Evolutionary conservation across 92 coral and sea anemone genomes (phyloP), one percentile per base, ranked within the genome.

Genomic region (Parazoanthus swiftii): DNA sequence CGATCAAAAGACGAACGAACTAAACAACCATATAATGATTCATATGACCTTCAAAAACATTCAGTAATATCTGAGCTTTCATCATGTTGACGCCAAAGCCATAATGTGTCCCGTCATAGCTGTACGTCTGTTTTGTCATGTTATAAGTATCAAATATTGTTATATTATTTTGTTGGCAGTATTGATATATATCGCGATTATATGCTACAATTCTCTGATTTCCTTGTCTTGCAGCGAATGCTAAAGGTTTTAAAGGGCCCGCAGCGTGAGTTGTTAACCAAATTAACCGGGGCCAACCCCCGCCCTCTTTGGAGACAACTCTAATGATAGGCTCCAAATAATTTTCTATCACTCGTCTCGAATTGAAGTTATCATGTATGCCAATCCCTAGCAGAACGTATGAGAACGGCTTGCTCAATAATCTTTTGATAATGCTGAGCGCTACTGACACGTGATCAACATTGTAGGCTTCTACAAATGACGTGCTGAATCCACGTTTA

Each of bases 61-160:
- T 95, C 16, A 95, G 81, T 58, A 95, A 90, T 50, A 95, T 85
- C 80, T 95, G 95, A 42, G 93, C 92, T 85, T 95, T 95, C 89
- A 91, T 90, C 86, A 85, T 89, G 82, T 95, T 95, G 4, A 95
- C 98, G 3, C 98, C 98, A 56, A 93, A 89, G 26, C 98, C 98
- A 29, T 91, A 95, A 67, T 95, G 98, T 2, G 98, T 95, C 4
- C 98, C 98, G 80, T 95, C 98, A 74, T 90, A 95, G 72, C 98
- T 95, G 80, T 95, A 92, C 8, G 92, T 95, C 20, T 92, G 92
- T 29, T 4, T 58, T 16, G 98, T 95, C 92, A 93, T 88, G 37
- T 91, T 95, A 63, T 81, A 95, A 2, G 92, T 90, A 65, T 95
- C 94, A 86, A 95, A 91, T 86, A 95, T 82, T 0, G 91, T 90